Evolutionary conservation across 1,140 invertebrate species (phyloP).

Genomic region (Lanistes nyassanus): DNA sequence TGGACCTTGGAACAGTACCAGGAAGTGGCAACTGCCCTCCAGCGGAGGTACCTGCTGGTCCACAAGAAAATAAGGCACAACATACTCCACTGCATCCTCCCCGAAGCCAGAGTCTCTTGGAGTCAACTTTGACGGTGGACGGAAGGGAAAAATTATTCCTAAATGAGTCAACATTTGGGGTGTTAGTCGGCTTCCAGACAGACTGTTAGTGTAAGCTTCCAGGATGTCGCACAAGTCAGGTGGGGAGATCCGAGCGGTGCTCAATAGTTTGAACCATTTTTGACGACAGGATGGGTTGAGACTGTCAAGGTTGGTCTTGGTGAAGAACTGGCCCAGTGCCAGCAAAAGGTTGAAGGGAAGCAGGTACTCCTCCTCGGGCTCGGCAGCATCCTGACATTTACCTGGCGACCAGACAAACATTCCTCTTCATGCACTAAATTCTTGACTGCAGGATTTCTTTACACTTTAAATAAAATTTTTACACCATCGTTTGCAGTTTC

Average conservation of each 20-base stretch:
- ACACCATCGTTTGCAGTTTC: too few relatives aligned
- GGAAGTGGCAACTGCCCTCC: constrained; percentile 8
- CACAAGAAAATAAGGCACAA: constrained; percentile 15
- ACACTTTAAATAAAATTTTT: too few relatives aligned
- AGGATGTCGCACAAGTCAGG: neutral
- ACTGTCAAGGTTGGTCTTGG: neutral
- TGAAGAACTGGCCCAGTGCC: constrained; percentile 11
- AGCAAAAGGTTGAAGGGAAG: constrained; percentile 13
- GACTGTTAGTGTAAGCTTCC: neutral
- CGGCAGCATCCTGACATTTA: too few relatives aligned
- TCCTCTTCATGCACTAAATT: too few relatives aligned
- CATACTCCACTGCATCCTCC: constrained; percentile 13
- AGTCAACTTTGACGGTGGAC: neutral
- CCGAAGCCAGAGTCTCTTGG: constrained; percentile 15
- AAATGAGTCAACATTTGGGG: neutral
- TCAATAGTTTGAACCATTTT: constrained; percentile 18
- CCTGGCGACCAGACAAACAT: too few relatives aligned
- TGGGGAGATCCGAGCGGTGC: neutral
- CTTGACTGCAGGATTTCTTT: too few relatives aligned
- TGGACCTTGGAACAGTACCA: neutral
- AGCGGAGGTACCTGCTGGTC: neutral
- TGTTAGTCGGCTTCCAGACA: neutral
- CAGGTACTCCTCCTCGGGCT: constrained; percentile 2
- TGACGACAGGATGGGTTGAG: constrained; percentile 9
- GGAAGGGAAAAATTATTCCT: constrained; percentile 1